Base-by-base conservation (phyloP, 2,797 vertebrate species). In the Chromobotia macracanthus region DNA sequence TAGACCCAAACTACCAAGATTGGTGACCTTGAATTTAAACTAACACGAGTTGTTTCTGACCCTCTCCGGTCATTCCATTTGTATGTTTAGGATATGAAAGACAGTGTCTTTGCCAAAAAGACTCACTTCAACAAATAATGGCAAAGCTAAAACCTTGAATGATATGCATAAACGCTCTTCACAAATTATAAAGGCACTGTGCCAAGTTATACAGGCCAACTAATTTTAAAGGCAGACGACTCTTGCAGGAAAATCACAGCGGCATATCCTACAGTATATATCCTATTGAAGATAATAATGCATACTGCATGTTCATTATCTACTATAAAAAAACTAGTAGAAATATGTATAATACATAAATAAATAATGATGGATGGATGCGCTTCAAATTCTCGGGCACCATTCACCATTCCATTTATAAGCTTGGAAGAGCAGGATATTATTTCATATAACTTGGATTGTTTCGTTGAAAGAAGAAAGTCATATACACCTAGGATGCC, bases 11-110 rank as follows among this genome's bases (percentile, higher is more conserved):
- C 82, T 86, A 83, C 83, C 28, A 23, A 70, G 79, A 83, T 80
- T 80, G 77, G 84, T 82, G 77, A 85, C 85, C 81, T 77, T 71
- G 38, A 68, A 64, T 80, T 67, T 65, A 13, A 72, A 25, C 67
- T 74, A 81, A 84, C 85, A 61, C 6, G 84, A 83, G 80, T 81
- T 75, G 72, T 87, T 89, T 89, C 84, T 88, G 89, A 89, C 86
- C 79, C 88, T 70, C 88, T 81, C 87, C 82, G 80, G 82, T 83
- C 53, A 84, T 68, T 50, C 69, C 61, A 86, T 23, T 50, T 61
- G 85, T 61, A n/a, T 69, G 48, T 50, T 91, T 91, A 90, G 91
- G 89, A 89, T 90, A 88, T 90, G 90, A 89, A 91, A 92, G 90
- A 88, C 87, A 85, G 88, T 91, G 87, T 88, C 90, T 91, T 91